Conservation (phyloP, 2,797 vertebrate species). For the Rhyacichthys aspro region DNA sequence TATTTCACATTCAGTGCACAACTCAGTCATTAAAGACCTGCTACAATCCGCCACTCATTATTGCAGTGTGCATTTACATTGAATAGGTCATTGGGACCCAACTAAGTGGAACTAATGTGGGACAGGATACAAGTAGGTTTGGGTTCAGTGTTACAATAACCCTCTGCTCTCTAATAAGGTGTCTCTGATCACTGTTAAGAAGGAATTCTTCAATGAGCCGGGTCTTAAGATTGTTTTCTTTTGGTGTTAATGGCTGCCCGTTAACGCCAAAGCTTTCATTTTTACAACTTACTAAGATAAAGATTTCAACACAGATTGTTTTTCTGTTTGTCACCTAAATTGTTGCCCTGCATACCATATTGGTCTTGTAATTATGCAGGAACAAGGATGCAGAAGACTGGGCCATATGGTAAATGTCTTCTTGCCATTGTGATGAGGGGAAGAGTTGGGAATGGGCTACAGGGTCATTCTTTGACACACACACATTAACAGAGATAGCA, state of each 20-base stretch:
- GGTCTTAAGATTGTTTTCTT: conserved; percentile 32
- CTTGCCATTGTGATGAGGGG: conserved; percentile 57
- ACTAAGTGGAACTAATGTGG: conserved; percentile 94
- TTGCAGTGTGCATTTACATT: conserved; percentile 80
- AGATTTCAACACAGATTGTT: not conserved
- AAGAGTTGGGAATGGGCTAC: conserved; percentile 47
- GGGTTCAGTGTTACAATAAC: conserved; percentile 82
- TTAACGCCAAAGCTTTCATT: conserved; percentile 10
- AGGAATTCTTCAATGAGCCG: conserved; percentile 53
- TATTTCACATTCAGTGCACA: conserved; percentile 71
- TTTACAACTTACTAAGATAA: not conserved
- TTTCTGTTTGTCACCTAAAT: conserved; percentile 34
- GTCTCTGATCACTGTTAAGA: conserved; percentile 80
- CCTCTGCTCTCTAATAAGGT: conserved; percentile 81
- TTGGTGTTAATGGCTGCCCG: conserved; percentile 32
- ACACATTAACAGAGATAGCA: conserved; percentile 34
- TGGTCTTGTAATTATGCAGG: conserved; percentile 77
- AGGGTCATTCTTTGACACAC: conserved; percentile 68
- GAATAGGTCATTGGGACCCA: conserved; percentile 93
- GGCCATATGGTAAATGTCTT: conserved; percentile 83
- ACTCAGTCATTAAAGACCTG: conserved; percentile 77
- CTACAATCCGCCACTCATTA: conserved; percentile 80
- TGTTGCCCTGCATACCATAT: conserved; percentile 46
- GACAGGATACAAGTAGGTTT: conserved; percentile 85
- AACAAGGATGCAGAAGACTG: conserved; percentile 77